A percentile compares a stretch with the other conserved stretches of the same genome.
Conservation (phyloP, 2,113 vertebrate genomes). For the Chitala chitala region DNA sequence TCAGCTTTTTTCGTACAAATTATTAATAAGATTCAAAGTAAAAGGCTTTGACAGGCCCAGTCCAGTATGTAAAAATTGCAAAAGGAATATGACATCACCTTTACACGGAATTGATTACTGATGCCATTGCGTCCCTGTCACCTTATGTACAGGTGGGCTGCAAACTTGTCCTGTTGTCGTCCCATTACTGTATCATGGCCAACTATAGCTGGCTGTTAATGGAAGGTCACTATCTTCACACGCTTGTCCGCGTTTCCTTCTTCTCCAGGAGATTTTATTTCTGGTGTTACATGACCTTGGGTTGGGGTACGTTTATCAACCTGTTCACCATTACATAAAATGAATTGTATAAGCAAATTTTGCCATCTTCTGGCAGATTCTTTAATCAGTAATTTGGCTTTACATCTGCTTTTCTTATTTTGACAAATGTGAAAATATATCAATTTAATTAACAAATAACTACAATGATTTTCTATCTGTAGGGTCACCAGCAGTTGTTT, state of each 20-base stretch:
- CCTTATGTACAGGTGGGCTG: conserved; percentile 71
- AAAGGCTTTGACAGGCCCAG: no score
- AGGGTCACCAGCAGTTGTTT: conserved; percentile 74
- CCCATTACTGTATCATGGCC: conserved; percentile 89
- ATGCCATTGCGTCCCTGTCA: not conserved
- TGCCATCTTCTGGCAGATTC: no score
- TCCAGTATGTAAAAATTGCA: no score
- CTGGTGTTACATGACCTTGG: conserved; percentile 73
- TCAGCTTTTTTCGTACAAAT: no score
- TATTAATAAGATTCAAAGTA: no score
- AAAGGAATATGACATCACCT: no score
- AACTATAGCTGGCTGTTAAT: conserved; percentile 93
- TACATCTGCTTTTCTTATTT: not conserved
- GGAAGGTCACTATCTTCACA: conserved; percentile 89
- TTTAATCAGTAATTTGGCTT: not conserved
- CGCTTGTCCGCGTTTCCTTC: conserved; percentile 78
- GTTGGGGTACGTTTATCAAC: conserved; percentile 75
- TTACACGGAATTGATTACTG: no score
- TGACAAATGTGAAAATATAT: no score
- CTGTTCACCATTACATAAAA: not conserved
- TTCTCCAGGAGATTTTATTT: conserved; percentile 81
- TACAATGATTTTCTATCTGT: conserved; percentile 22
- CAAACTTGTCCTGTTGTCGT: conserved; percentile 81
- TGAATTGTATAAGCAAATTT: no score
- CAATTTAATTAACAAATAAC: not conserved